phyloP scores from a whole-genome alignment of 2,797 vertebrate genomes.

The Tiaroga cobitis region DNA sequence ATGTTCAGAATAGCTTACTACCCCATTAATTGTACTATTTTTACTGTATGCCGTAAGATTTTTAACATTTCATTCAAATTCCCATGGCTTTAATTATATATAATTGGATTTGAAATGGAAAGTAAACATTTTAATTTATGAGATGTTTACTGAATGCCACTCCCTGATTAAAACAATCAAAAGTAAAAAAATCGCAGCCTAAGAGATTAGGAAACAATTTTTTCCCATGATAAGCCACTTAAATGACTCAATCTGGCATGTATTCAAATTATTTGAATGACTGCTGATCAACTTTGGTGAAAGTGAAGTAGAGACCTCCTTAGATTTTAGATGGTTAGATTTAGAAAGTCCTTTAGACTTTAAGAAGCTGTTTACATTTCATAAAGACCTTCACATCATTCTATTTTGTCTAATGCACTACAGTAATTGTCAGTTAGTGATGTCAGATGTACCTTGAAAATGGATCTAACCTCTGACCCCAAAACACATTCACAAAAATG shows the following conservation, averaged over 20 bases:
- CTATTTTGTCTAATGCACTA: not conserved
- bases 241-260: not conserved
- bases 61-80: not conserved
- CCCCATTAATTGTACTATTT: not conserved
- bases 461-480: not conserved
- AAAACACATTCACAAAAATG: not conserved
- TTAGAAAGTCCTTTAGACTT: conserved; percentile 1
- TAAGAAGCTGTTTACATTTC: not conserved
- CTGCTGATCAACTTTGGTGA: not conserved
- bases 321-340: not conserved
- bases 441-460: not conserved
- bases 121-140: not conserved
- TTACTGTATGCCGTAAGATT: not conserved
- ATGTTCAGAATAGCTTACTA: not conserved
- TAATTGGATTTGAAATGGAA: not conserved
- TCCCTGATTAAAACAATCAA: not conserved
- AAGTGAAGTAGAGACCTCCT: not conserved
- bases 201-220: not conserved
- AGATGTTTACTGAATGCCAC: not conserved
- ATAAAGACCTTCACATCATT: not conserved
- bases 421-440: not conserved
- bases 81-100: not conserved
- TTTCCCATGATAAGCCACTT: not conserved
- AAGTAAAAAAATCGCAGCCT: not conserved
- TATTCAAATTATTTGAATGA: not conserved